Percentiles rank a stretch among this genome's conserved stretches.
phyloP scores from a whole-genome alignment of 2,888 invertebrate genomes.

The Habrosyne pyritoides region DNA sequence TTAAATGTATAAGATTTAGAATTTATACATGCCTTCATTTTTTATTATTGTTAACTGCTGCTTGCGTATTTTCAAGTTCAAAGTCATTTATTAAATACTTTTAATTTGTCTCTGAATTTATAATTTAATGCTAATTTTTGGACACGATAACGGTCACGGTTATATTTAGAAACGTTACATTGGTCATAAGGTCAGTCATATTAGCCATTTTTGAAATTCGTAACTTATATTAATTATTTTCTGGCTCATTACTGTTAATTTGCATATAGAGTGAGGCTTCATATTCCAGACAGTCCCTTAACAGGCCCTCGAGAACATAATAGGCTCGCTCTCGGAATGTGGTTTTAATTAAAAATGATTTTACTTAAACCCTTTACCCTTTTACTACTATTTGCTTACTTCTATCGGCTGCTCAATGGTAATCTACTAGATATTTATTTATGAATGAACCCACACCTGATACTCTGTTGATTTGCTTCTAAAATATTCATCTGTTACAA shows the following conservation, averaged over 20 bases:
- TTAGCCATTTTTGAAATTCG: slow-evolving; percentile 23
- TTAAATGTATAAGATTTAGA: not conserved
- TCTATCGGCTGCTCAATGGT: slow-evolving; percentile 12
- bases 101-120: slow-evolving; percentile 12
- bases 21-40: not conserved
- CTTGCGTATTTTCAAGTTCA: too few species aligned
- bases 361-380: slow-evolving; percentile 16
- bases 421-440: slow-evolving; percentile 13
- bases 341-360: slow-evolving; percentile 29
- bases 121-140: slow-evolving; percentile 22
- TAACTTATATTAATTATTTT: slow-evolving; percentile 21
- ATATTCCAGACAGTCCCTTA: slow-evolving; percentile 28
- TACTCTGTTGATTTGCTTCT: slow-evolving; percentile 6
- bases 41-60: too few species aligned
- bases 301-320: slow-evolving; percentile 22
- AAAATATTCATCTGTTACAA: not conserved
- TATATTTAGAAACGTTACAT: slow-evolving; percentile 17
- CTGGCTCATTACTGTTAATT: slow-evolving; percentile 41
- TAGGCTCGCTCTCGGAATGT: slow-evolving; percentile 13
- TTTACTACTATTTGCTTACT: slow-evolving; percentile 18
- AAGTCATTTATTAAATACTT: not conserved
- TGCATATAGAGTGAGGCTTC: slow-evolving; percentile 44
- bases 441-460: slow-evolving; percentile 14
- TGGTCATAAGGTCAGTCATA: not conserved
- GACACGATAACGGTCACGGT: slow-evolving; percentile 20